phyloP scores from a whole-genome alignment of 37 sponge, comb jelly and placozoan genomes.

The Halichondria panicea region DNA sequence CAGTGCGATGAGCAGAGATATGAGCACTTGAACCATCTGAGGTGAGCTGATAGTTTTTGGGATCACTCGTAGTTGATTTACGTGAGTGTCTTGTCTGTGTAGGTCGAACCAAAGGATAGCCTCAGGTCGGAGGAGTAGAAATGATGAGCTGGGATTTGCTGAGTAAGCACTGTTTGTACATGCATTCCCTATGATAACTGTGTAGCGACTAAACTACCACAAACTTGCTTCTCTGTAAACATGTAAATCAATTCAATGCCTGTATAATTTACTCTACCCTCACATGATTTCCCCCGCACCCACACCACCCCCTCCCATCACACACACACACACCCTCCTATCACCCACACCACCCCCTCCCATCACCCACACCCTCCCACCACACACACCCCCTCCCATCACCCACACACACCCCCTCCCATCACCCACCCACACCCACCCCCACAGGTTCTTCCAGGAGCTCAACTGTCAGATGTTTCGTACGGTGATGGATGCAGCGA shows the following conservation, averaged over 20 bases:
- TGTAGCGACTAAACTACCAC: no score
- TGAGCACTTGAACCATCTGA: constrained; percentile 39
- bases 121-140: constrained; percentile 12
- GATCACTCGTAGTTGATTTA: background rate
- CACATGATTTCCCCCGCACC: background rate
- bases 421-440: background rate
- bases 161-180: constrained; percentile 30
- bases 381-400: background rate
- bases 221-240: no score
- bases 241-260: no score
- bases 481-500: constrained; percentile 47
- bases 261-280: background rate
- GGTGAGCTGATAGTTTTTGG: constrained; percentile 16
- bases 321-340: background rate
- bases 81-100: background rate
- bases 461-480: constrained; percentile 74
- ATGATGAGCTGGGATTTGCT: constrained; percentile 36
- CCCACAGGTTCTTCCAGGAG: constrained; percentile 67
- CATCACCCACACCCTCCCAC: background rate
- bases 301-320: background rate
- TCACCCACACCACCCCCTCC: no score
- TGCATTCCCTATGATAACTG: background rate
- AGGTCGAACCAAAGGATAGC: constrained; percentile 29
- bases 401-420: background rate
- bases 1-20: constrained; percentile 54